Base-by-base conservation (phyloP, 92 coral and sea anemone genomes). In the Actinostola sp. region DNA sequence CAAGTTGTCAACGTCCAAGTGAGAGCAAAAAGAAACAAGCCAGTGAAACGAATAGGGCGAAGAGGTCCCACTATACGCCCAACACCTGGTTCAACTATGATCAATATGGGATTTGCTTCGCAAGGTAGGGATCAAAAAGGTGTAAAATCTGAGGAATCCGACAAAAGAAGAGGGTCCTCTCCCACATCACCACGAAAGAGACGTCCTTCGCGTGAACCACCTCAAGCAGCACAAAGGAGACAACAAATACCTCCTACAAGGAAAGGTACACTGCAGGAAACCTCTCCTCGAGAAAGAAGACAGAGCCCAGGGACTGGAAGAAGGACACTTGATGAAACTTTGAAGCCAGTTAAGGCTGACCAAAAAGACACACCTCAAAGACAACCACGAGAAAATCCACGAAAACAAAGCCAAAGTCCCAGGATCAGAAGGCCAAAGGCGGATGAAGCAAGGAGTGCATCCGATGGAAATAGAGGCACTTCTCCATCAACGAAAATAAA, bases 11-110 rank as follows among this genome's bases (percentile, higher is more conserved):
- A n/a, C n/a, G n/a, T n/a, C n/a, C n/a, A n/a, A n/a, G n/a, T n/a
- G n/a, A n/a, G n/a, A n/a, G 10, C 60, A 20, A 53, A 20, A 53
- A 4, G 60, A 20, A 31, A 3, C 9, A 53, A 24, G 5, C 9
- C 25, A 20, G 20, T 25, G 4, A 20, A 15, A 53, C 60, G 60
- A 7, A 14, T 39, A 39, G 14, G 45, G 15, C 28, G 25, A 3
- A 53, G 25, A 53, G 60, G 60, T 17, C 60, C 60, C 3, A 4
- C 60, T 9, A 3, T 20, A 53, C 29, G 2, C 8, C 60, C 60
- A 2, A 53, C 60, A 9, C 60, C 60, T 9, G 60, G 60, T 6
- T 53, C 60, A 24, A 53, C 60, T 20, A 53, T 53, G 31, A 53
- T 53, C 4, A 53, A 53, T 15, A 53, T 53, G 60, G 60, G 60